Percentiles rank a stretch among this genome's conserved stretches.
Evolutionary conservation across 2,797 vertebrate genomes (phyloP).

Genomic region (Urophycis tenuis): DNA sequence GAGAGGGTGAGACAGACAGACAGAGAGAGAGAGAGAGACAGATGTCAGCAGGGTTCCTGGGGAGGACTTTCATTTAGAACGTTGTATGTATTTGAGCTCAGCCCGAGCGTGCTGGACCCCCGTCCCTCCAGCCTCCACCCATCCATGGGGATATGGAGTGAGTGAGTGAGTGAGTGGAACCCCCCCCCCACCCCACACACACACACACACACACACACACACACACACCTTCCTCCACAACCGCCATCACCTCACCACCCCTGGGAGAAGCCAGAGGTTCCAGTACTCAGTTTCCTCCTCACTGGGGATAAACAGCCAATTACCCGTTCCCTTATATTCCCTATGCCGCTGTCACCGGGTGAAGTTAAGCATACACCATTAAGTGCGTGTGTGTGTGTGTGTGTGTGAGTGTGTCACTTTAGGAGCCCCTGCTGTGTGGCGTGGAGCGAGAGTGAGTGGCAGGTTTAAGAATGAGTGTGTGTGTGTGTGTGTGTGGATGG

Average conservation of each 20-base stretch:
- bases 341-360: slow-evolving; percentile 83
- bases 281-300: slow-evolving; percentile 80
- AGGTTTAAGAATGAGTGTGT: slow-evolving; percentile 51
- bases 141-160: slow-evolving; percentile 70
- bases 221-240: no score
- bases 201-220: no score
- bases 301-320: slow-evolving; percentile 95
- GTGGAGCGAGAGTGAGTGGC: slow-evolving; percentile 71
- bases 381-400: slow-evolving; percentile 72
- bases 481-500: no score
- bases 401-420: slow-evolving; percentile 59
- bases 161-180: slow-evolving; percentile 58
- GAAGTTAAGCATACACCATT: slow-evolving; percentile 93
- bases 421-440: slow-evolving; percentile 62
- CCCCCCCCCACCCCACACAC: slow-evolving; percentile 43
- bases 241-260: slow-evolving; percentile 28
- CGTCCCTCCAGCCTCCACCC: neutral
- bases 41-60: slow-evolving; percentile 64
- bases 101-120: neutral
- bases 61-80: slow-evolving; percentile 55
- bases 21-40: slow-evolving; percentile 30
- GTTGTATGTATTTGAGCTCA: slow-evolving; percentile 59
- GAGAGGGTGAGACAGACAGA: no score
- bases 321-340: slow-evolving; percentile 82
- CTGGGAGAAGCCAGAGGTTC: slow-evolving; percentile 68